Evolutionary conservation across 2,888 invertebrate species (phyloP).

Genomic region (Micoletzkya japonica): DNA sequence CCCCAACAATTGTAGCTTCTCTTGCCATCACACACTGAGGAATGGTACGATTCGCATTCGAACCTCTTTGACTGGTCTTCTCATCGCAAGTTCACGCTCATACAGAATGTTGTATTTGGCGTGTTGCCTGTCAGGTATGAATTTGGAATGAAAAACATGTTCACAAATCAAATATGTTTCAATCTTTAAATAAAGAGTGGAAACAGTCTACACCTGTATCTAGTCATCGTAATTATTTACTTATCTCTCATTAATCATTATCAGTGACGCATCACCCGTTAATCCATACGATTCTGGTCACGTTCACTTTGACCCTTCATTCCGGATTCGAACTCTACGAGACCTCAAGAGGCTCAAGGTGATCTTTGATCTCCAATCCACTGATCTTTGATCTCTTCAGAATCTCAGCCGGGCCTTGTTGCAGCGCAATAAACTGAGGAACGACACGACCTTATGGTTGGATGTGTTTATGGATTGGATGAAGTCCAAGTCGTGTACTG

Average conservation of each 20-base stretch:
- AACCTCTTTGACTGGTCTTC: conserved; percentile 20
- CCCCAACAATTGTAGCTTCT: background rate
- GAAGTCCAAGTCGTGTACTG: conserved; percentile 1
- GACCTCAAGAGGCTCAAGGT: conserved; percentile 21
- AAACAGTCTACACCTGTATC: background rate
- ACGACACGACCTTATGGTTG: conserved; percentile 12
- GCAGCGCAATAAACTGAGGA: background rate
- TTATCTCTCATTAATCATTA: background rate
- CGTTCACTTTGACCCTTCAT: conserved; percentile 5
- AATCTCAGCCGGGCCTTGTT: background rate
- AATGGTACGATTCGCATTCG: conserved; percentile 20
- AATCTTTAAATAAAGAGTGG: background rate
- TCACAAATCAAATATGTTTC: too few relatives aligned
- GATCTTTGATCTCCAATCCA: background rate
- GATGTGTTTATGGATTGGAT: conserved; percentile 14
- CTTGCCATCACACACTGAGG: conserved; percentile 9
- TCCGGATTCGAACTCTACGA: conserved; percentile 2
- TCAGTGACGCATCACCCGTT: conserved; percentile 13
- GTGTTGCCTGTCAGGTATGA: conserved; percentile 21
- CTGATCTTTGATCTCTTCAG: background rate
- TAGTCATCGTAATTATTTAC: background rate
- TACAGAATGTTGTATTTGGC: conserved; percentile 12
- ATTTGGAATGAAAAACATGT: too few relatives aligned
- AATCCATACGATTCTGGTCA: conserved; percentile 25
- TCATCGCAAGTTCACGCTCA: conserved; percentile 8